Evolutionary conservation across 2,113 vertebrate genomes (phyloP).

Genomic region (Anguilla rostrata): DNA sequence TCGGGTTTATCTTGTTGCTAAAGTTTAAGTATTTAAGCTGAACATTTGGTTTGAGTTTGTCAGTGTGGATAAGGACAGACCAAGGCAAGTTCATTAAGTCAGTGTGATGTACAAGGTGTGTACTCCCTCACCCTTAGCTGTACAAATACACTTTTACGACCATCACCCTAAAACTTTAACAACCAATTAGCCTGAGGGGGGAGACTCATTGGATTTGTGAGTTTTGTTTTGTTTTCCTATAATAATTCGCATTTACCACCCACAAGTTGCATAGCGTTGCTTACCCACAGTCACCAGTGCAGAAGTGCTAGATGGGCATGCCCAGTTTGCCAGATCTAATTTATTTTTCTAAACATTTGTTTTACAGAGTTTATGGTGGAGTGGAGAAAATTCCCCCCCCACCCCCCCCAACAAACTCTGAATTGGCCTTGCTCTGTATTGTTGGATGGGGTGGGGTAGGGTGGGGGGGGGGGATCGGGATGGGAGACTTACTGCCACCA

Average conservation of each 20-base stretch:
- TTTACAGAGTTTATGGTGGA: slow-evolving; percentile 11
- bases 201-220: slow-evolving; percentile 23
- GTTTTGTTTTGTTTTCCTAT: slow-evolving; percentile 7
- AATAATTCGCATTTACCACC: slow-evolving; percentile 28
- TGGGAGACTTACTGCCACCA: slow-evolving; percentile 1
- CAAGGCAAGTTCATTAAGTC: slow-evolving; percentile 25
- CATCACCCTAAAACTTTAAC: slow-evolving; percentile 30
- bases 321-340: slow-evolving; percentile 8
- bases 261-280: slow-evolving; percentile 24
- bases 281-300: slow-evolving; percentile 15
- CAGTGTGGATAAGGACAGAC: slow-evolving; percentile 21
- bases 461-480: slow-evolving; percentile 2
- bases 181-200: slow-evolving; percentile 33
- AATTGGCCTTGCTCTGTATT: neutral
- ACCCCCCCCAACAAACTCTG: neutral
- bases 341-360: neutral
- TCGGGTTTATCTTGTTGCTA: too few species aligned
- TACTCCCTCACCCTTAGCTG: slow-evolving; percentile 26
- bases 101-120: slow-evolving; percentile 27
- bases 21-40: neutral
- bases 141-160: slow-evolving; percentile 23
- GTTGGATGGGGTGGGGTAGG: neutral
- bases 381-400: neutral
- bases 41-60: slow-evolving; percentile 19
- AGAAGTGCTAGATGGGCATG: neutral